Base-by-base conservation (phyloP, 1,140 invertebrate species). In the Brachionus asplanchnoidis region DNA sequence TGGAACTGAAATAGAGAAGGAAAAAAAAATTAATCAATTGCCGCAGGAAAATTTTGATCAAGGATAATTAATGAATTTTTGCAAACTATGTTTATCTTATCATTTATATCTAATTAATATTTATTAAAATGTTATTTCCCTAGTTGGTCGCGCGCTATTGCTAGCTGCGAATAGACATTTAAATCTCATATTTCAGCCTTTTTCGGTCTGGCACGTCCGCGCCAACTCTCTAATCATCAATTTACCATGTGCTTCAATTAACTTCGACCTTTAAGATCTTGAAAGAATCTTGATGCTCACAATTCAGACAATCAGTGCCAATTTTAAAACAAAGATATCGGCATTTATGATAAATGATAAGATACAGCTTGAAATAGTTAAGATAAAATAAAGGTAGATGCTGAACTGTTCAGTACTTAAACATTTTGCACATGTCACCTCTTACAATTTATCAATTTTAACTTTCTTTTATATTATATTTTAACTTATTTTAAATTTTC, bases 351-450 rank as follows among this genome's bases (percentile, higher is more conserved):
- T 46, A 42, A 73, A 42, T 73, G 68, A 73, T 73, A 73, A 73
- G 68, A 73, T 73, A 73, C 17, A 73, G 68, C 23, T 42, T 42
- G n/a, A 1, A 17, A 68, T n/a, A 46, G 68, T 44, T 73, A 73
- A 73, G 68, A 73, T 73, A 73, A 73, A 42, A 73, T 73, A 40
- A 73, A 73, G 68, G 68, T 77, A 77, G 46, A 77, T n/a, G n/a
- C n/a, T n/a, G n/a, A n/a, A n/a, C n/a, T n/a, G n/a, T n/a, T n/a
- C n/a, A n/a, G n/a, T n/a, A n/a, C n/a, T n/a, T n/a, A n/a, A n/a
- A n/a, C n/a, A n/a, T n/a, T n/a, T n/a, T n/a, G n/a, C n/a, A n/a
- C n/a, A n/a, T n/a, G n/a, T n/a, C n/a, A n/a, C n/a, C n/a, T n/a
- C n/a, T n/a, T n/a, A n/a, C n/a, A n/a, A n/a, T n/a, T n/a, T n/a